Base-by-base conservation (phyloP, 30 jellyfish, hydroid and myxozoan genomes). In the Hydractinia echinata region DNA sequence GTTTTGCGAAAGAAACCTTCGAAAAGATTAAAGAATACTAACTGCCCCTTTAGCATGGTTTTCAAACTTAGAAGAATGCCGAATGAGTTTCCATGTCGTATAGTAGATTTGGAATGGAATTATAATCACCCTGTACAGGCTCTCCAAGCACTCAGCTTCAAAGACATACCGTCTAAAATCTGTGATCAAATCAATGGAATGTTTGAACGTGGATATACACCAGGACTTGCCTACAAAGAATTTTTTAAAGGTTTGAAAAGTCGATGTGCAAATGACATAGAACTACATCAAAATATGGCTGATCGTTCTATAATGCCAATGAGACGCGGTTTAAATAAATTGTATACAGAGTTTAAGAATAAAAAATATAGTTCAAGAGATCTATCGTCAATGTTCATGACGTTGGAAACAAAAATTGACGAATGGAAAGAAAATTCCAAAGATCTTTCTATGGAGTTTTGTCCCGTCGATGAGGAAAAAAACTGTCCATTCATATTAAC, bases 171-270 rank as follows among this genome's bases (percentile, higher is more conserved):
- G 3, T 14, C 18, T 13, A 20, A 20, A 21, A 62, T 64, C 50
- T 30, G 16, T 7, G 83, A 61, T 60, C 48, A 54, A 44, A 79
- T 79, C 13, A 20, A 19, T 21, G 83, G 55, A 6, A 21, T 79
- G 67, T 58, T 20, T 62, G 84, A 79, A 49, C 61, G 64, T 19
- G 84, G 87, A 4, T 64, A 16, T 15, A 18, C 67, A 58, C 87
- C 87, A 39, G 87, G 87, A 10, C 83, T 64, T 60, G 87, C 87
- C 5, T 64, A 79, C 67, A 61, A 16, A 7, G 87, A 79, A 54
- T 79, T 79, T 50, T 18, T 61, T 8, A 79, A 51, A 67, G 48
- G 8, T 13, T 20, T 79, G 4, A 79, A 62, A 18, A 39, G 30
- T n/a, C 76, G 48, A 11, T 79, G 68, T 50, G 4, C 51, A 58